phyloP scores from a whole-genome alignment of 2,797 vertebrate species.

The Rousettus madagascariensis region DNA sequence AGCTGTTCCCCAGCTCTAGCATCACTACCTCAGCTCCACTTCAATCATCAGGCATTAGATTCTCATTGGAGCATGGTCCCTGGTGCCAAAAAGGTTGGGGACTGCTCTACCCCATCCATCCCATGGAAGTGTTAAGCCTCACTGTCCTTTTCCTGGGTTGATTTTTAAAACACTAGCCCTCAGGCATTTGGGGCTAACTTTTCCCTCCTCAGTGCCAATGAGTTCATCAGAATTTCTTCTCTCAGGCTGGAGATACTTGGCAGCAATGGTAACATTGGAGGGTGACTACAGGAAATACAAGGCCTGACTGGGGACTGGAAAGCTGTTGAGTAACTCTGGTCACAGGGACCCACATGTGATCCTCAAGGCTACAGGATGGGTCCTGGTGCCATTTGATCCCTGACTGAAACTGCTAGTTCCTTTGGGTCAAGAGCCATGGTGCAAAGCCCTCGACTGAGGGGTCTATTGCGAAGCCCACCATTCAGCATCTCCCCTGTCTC shows the following conservation, averaged over 20 bases:
- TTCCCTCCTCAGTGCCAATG: neutral
- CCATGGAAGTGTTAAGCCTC: neutral
- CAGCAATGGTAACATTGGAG: neutral
- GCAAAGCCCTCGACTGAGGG: neutral
- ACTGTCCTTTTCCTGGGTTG: neutral
- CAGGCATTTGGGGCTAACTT: neutral
- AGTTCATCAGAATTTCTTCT: neutral
- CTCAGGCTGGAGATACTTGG: neutral
- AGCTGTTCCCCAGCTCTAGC: too few species aligned
- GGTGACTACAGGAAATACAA: neutral
- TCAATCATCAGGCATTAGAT: too few species aligned
- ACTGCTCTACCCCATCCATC: neutral
- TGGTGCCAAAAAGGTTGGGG: too few species aligned
- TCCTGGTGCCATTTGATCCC: slow-evolving; percentile 14
- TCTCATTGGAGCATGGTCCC: too few species aligned
- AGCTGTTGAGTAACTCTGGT: neutral
- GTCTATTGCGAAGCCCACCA: neutral
- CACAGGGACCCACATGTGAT: neutral
- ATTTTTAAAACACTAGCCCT: neutral
- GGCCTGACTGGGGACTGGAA: neutral
- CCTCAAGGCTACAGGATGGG: neutral
- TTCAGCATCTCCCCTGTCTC: neutral
- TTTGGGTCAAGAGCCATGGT: neutral
- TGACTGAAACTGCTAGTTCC: neutral
- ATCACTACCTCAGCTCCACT: too few species aligned